phyloP scores from a whole-genome alignment of 2,113 vertebrate species.

The Pelmatolapia mariae region DNA sequence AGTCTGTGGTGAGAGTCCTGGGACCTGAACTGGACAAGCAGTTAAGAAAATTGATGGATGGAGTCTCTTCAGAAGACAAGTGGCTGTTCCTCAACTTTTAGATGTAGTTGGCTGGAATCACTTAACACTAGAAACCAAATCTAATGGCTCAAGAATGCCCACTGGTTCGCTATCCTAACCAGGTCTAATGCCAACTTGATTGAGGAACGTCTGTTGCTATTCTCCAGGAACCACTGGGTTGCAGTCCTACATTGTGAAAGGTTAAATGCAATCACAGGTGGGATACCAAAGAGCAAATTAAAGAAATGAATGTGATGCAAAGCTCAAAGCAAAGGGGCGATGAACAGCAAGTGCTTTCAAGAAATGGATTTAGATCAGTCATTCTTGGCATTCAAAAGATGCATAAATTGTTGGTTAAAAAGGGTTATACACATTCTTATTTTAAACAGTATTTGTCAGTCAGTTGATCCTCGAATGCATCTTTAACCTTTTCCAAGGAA shows the following conservation, averaged over 20 bases:
- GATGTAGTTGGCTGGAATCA: neutral
- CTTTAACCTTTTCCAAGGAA: neutral
- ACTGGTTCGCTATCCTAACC: neutral
- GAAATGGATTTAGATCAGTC: neutral
- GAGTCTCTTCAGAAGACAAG: neutral
- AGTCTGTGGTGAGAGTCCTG: neutral
- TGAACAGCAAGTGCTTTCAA: neutral
- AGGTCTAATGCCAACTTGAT: neutral
- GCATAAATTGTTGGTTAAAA: neutral
- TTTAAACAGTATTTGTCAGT: neutral
- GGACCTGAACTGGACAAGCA: neutral
- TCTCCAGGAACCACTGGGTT: neutral
- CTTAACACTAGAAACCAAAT: neutral
- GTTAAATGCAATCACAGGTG: neutral
- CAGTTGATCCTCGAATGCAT: neutral
- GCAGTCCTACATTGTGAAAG: neutral
- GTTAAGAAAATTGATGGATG: neutral
- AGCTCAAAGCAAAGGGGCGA: neutral
- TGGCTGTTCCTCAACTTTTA: neutral
- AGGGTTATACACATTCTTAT: neutral
- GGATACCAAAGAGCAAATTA: neutral
- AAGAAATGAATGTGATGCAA: neutral
- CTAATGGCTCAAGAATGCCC: neutral
- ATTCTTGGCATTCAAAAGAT: neutral
- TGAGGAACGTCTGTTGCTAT: accelerated